Percentiles rank a stretch among this genome's conserved stretches.
Conservation (phyloP, 2,888 invertebrate genomes). For the Platycnemis pennipes region DNA sequence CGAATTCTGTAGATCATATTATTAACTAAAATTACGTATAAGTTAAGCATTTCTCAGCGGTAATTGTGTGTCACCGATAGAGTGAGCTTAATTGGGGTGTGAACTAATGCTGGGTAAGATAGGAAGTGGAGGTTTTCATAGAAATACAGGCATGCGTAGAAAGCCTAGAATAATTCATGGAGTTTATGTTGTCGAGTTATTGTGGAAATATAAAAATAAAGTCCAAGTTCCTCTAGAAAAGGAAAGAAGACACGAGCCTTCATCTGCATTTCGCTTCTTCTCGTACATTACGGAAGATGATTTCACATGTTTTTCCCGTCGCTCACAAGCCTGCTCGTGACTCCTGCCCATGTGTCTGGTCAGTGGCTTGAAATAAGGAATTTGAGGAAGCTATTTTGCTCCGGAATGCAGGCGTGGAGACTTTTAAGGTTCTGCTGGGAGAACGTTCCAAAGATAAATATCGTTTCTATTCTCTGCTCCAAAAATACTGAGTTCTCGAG, state of each 20-base stretch:
- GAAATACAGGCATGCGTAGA: no score
- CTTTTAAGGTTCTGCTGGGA: not conserved
- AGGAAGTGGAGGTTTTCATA: no score
- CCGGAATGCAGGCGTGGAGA: not conserved
- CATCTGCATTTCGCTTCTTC: not conserved
- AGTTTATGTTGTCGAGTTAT: not conserved
- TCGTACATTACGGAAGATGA: not conserved
- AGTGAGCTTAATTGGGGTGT: no score
- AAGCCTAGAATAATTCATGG: not conserved
- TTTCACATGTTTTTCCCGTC: not conserved
- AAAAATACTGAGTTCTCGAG: no score
- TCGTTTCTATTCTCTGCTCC: no score
- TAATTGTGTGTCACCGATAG: no score
- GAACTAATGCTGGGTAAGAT: no score
- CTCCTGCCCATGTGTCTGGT: conserved; percentile 8
- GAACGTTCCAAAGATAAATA: not conserved
- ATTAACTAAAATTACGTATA: no score
- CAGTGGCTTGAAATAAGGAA: not conserved
- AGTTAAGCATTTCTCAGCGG: no score
- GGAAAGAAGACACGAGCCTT: not conserved
- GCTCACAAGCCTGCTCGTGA: not conserved
- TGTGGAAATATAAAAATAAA: not conserved
- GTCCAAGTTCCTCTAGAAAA: not conserved
- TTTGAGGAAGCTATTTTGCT: not conserved
- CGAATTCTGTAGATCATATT: no score